Base-by-base conservation (phyloP, 2,888 invertebrate genomes). In the Habrosyne pyritoides region DNA sequence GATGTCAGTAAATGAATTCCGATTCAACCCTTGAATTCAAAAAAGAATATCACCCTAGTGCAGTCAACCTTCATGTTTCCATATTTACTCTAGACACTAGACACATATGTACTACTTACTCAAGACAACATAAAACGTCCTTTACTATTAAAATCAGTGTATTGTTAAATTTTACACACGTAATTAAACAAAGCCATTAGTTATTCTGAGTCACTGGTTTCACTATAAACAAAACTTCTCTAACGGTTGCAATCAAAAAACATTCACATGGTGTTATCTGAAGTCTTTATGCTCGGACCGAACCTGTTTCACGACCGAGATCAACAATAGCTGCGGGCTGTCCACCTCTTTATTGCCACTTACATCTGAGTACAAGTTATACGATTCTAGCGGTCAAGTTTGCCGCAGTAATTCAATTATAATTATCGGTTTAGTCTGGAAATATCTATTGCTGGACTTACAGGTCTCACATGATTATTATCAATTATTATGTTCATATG, bases 241-340 rank as follows among this genome's bases (percentile, higher is more conserved):
- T 57, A 56, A 64, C 57, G 59, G 55, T 56, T 57, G 61, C 66
- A 70, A 73, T 78, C 71, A 78, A 72, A 74, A 74, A 66, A 75
- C 73, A 77, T 81, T 79, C 78, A 78, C 79, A 77, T 80, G 78
- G 77, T 77, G 69, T 75, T 89, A 88, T 90, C 86, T 86, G 62
- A 61, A 61, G 69, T 71, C 78, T 85, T 84, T 83, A 83, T 80
- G 73, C 69, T 81, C 77, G 73, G 75, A 75, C 74, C 69, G 75
- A 84, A 91, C 91, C 89, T 83, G 91, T 91, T 91, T 74, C 75
- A 74, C 77, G 70, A 73, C 69, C 77, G 77, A 79, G 80, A 86
- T 82, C 86, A 85, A 91, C 89, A 90, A 91, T 89, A 81, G 85
- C 85, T 78, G 75, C 78, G 75, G 84, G 85, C 89, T 81, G 84